Evolutionary conservation across 2,888 invertebrate genomes (phyloP), one percentile per base, ranked within the genome.

Genomic region (Corbicula japonica): DNA sequence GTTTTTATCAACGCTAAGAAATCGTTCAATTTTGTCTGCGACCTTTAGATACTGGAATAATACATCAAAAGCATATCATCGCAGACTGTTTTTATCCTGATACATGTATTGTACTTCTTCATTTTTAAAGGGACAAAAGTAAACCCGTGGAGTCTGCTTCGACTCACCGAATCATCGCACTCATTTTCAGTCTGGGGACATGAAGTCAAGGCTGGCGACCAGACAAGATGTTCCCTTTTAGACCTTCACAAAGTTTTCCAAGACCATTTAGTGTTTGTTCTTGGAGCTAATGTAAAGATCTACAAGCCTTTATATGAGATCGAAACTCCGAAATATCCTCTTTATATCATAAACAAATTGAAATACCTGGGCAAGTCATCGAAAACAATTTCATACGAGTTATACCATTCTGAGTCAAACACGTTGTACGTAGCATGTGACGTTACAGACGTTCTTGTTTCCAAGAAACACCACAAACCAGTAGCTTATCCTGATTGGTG

Each of bases 81-180:
- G n/a, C n/a, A n/a, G n/a, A n/a, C n/a, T n/a, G n/a, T n/a, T n/a
- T n/a, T n/a, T n/a, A n/a, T n/a, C n/a, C n/a, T n/a, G n/a, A n/a
- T n/a, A n/a, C n/a, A n/a, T n/a, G n/a, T n/a, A n/a, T n/a, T n/a
- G n/a, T n/a, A n/a, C n/a, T n/a, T n/a, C n/a, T n/a, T n/a, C n/a
- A n/a, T 30, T 48, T 0, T 76, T 70, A 1, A 44, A 76, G 76
- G 70, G 34, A 38, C 69, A 1, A 69, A 71, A 23, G 34, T 76
- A 2, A 58, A 76, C 18, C 76, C 71, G 44, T 76, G 76, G 76
- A 72, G 61, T 66, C 30, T 76, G 15, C 34, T 72, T 21, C 34
- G 60, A 23, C 41, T 76, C 0, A 30, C 72, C n/a, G 76, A 72
- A 23, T 71, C 76, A 2, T 60, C 66, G n/a, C 61, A 38, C 46